A percentile compares a stretch with the other conserved stretches of the same genome.
These are phyloP conservation scores for Scomber japonicus DNA, from an alignment of 2,113 vertebrate species.

Conservation along the genomic window DNA sequence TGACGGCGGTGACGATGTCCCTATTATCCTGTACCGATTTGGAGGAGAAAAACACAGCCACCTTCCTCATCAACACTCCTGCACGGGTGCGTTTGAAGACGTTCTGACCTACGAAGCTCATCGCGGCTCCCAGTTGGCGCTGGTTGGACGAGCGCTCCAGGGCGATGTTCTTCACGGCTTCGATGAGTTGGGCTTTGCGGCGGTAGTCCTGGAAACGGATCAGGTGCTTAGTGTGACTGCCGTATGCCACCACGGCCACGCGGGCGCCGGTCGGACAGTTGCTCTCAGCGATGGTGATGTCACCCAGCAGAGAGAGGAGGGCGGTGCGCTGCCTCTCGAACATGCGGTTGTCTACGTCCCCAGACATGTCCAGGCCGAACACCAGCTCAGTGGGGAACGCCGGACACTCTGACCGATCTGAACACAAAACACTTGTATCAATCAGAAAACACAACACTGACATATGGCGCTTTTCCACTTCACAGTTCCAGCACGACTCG, in stretches of 20 bases:
- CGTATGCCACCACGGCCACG: slow-evolving; percentile 88
- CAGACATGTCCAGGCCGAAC: slow-evolving; percentile 90
- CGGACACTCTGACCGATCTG: slow-evolving; percentile 83
- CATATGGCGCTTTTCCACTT: too few species aligned
- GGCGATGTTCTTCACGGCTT: slow-evolving; percentile 81
- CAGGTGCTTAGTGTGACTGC: slow-evolving; percentile 80
- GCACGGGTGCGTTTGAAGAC: slow-evolving; percentile 87
- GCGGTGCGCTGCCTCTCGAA: slow-evolving; percentile 87
- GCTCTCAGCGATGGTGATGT: slow-evolving; percentile 85
- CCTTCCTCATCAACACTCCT: slow-evolving; percentile 87
- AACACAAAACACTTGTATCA: neutral
- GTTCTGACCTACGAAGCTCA: slow-evolving; percentile 90
- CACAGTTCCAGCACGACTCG: too few species aligned
- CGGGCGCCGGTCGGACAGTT: slow-evolving; percentile 89
- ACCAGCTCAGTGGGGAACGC: slow-evolving; percentile 90
- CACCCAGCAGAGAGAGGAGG: slow-evolving; percentile 83
- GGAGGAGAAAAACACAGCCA: slow-evolving; percentile 87
- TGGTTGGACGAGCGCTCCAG: slow-evolving; percentile 79
- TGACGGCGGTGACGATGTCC: slow-evolving; percentile 82
- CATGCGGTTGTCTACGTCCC: too few species aligned
- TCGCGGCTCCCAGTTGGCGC: slow-evolving; percentile 85
- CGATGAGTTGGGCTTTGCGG: slow-evolving; percentile 76
- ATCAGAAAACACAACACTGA: too few species aligned
- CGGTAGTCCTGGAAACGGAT: slow-evolving; percentile 89
- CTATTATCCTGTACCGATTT: slow-evolving; percentile 73